phyloP scores from a whole-genome alignment of 2,888 invertebrate genomes.

The Alcis repandata region DNA sequence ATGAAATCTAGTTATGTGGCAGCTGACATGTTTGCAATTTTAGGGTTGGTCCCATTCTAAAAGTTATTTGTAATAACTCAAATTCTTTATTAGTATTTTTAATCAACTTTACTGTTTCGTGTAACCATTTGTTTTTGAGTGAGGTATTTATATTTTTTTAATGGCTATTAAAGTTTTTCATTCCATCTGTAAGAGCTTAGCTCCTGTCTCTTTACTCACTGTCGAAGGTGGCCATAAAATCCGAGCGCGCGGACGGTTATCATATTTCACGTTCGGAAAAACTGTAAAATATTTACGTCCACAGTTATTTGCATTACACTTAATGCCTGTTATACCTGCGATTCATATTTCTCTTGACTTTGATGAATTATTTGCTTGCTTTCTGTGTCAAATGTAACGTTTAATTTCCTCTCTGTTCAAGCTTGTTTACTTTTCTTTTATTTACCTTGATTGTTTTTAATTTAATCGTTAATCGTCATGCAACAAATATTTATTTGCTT shows the following conservation, averaged over 20 bases:
- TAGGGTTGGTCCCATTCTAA: too few relatives aligned
- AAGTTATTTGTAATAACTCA: too few relatives aligned
- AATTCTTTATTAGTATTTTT: too few relatives aligned
- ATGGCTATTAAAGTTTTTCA: too few relatives aligned
- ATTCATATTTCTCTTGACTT: conserved; percentile 16
- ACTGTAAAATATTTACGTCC: conserved; percentile 42
- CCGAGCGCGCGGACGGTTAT: conserved; percentile 25
- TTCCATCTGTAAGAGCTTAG: neutral
- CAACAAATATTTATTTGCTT: too few relatives aligned
- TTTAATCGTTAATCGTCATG: too few relatives aligned
- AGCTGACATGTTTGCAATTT: too few relatives aligned
- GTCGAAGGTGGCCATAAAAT: conserved; percentile 39
- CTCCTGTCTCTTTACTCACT: neutral
- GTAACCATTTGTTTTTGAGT: too few relatives aligned
- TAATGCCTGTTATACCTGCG: conserved; percentile 25
- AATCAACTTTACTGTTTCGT: too few relatives aligned
- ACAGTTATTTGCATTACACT: conserved; percentile 27
- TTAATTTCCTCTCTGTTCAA: neutral
- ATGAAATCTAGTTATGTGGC: too few relatives aligned
- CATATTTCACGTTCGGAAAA: conserved; percentile 38
- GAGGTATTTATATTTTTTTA: too few relatives aligned
- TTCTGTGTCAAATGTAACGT: conserved; percentile 2
- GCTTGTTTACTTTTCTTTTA: neutral
- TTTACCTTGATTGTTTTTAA: too few relatives aligned
- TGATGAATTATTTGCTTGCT: conserved; percentile 8